phyloP scores from a whole-genome alignment of 1,140 invertebrate genomes.

The Monochamus saltuarius region DNA sequence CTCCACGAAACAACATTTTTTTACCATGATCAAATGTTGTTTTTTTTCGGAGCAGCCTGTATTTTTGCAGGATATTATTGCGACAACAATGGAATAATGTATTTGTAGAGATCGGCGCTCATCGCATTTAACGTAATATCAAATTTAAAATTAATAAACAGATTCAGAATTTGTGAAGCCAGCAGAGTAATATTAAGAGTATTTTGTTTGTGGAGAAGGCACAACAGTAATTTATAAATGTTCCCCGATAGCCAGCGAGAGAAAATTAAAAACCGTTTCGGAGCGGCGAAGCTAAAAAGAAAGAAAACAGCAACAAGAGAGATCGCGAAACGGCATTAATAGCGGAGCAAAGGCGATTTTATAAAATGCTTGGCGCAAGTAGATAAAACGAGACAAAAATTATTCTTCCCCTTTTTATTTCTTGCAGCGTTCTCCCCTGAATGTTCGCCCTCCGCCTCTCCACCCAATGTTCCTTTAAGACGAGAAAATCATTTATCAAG shows the following conservation, averaged over 20 bases:
- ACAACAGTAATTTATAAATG: slow-evolving; percentile 30
- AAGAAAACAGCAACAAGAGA: slow-evolving; percentile 29
- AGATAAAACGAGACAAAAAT: slow-evolving; percentile 45
- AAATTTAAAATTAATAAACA: slow-evolving; percentile 10
- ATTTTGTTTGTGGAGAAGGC: slow-evolving; percentile 26
- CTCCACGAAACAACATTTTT: too few species aligned
- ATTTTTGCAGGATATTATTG: too few species aligned
- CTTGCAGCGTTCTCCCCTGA: slow-evolving; percentile 23
- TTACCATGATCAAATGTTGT: too few species aligned
- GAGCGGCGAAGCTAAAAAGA: slow-evolving; percentile 16
- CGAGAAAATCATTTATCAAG: slow-evolving; percentile 47
- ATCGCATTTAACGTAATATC: too few species aligned
- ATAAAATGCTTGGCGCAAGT: slow-evolving; percentile 38
- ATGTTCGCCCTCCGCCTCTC: slow-evolving; percentile 14
- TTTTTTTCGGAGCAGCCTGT: too few species aligned
- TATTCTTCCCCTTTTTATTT: slow-evolving; percentile 44
- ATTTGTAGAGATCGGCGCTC: too few species aligned
- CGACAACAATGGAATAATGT: too few species aligned
- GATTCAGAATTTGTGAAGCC: slow-evolving; percentile 1
- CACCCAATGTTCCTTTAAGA: slow-evolving; percentile 22
- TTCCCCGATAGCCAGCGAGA: slow-evolving; percentile 24
- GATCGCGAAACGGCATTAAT: slow-evolving; percentile 35
- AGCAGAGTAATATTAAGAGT: slow-evolving; percentile 22
- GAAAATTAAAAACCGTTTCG: slow-evolving; percentile 32
- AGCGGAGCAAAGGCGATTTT: slow-evolving; percentile 37